Percentiles rank a stretch among this genome's conserved stretches.
These are phyloP conservation scores for Drosophila takahashii DNA, from an alignment of 1,140 invertebrate species.

Conservation along the genomic window DNA sequence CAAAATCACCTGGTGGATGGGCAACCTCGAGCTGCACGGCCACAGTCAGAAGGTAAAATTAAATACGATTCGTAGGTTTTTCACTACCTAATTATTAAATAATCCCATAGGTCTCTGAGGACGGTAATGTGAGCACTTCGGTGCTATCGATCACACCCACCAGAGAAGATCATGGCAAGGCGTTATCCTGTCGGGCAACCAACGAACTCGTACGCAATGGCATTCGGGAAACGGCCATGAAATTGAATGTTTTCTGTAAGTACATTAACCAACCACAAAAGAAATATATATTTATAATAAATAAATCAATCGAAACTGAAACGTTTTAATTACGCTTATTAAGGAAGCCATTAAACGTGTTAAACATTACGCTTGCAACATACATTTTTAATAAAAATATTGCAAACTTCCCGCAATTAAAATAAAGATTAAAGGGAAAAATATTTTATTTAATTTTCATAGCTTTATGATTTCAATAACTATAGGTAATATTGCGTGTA, in stretches of 20 bases:
- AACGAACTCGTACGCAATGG: slow-evolving; percentile 90
- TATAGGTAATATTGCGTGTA: no score
- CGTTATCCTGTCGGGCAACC: slow-evolving; percentile 92
- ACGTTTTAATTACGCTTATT: not conserved
- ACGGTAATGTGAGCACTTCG: slow-evolving; percentile 92
- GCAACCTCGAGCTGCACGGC: slow-evolving; percentile 87
- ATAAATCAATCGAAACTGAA: not conserved
- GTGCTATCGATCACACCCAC: slow-evolving; percentile 90
- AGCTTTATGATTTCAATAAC: no score
- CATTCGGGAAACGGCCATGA: slow-evolving; percentile 91
- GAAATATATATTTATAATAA: not conserved
- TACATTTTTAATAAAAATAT: not conserved
- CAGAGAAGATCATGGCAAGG: slow-evolving; percentile 91
- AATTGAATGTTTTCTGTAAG: slow-evolving; percentile 94
- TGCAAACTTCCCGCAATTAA: not conserved
- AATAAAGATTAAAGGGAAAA: not conserved
- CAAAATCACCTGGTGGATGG: slow-evolving; percentile 92
- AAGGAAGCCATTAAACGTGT: not conserved
- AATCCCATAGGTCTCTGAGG: slow-evolving; percentile 88
- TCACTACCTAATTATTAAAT: not conserved
- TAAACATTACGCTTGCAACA: not conserved
- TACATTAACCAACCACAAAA: slow-evolving; percentile 65
- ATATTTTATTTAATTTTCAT: no score
- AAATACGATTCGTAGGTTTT: not conserved
- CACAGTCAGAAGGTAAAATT: slow-evolving; percentile 75